Evolutionary conservation across 2,797 vertebrate genomes (phyloP).

Genomic region (Graptemys geographica): DNA sequence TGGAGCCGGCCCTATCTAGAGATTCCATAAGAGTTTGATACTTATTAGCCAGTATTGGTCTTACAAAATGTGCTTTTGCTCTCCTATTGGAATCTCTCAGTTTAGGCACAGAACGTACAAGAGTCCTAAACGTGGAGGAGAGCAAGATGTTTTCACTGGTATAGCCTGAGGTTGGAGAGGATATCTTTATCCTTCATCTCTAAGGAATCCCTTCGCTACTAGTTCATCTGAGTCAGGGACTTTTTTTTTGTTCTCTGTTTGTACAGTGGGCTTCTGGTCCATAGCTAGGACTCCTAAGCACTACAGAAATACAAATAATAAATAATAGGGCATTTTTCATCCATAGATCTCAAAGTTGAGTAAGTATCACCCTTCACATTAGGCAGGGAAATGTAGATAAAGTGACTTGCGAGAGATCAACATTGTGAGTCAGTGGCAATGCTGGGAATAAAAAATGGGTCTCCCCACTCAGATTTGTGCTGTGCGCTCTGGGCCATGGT

Average conservation of each 20-base stretch:
- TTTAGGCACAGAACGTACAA: neutral
- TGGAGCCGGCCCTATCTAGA: neutral
- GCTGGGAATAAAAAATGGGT: neutral
- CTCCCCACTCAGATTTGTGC: neutral
- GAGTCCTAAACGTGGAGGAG: neutral
- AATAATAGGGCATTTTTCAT: neutral
- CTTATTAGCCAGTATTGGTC: neutral
- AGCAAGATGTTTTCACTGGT: neutral
- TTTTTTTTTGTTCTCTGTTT: neutral
- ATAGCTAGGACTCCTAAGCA: neutral
- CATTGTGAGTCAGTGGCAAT: neutral
- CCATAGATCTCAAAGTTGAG: neutral
- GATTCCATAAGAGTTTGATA: neutral
- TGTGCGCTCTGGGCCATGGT: neutral
- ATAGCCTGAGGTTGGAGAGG: neutral
- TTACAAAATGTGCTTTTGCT: neutral
- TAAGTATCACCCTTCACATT: neutral
- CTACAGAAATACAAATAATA: neutral
- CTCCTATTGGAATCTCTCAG: neutral
- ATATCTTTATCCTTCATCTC: neutral
- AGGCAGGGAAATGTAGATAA: neutral
- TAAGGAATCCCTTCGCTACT: rapidly evolving
- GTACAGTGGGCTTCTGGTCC: neutral
- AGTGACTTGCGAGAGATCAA: neutral
- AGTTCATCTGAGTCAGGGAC: neutral